phyloP scores from a whole-genome alignment of 2,888 invertebrate genomes.

The Reticulitermes lucifugus region DNA sequence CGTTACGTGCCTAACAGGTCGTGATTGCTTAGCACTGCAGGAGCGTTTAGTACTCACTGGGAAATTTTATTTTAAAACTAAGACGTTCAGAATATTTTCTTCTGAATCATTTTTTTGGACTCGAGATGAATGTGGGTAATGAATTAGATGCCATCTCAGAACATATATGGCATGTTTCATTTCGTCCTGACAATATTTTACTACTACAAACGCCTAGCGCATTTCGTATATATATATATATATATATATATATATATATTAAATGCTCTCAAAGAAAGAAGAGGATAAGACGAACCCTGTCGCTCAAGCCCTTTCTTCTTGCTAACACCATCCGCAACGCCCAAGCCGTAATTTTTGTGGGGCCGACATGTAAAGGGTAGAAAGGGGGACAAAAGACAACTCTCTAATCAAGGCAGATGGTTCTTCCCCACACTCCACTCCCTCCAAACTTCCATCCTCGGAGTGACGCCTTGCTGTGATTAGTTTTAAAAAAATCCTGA shows the following conservation, averaged over 20 bases:
- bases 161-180: slow-evolving; percentile 33
- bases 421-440: slow-evolving; percentile 27
- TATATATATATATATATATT: slow-evolving; percentile 6
- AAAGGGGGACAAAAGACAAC: slow-evolving; percentile 51
- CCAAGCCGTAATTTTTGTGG: slow-evolving; percentile 53
- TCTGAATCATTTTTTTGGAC: not conserved
- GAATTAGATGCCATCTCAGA: slow-evolving; percentile 31
- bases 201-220: slow-evolving; percentile 23
- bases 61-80: not conserved
- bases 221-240: slow-evolving; percentile 11
- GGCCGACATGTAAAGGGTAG: slow-evolving; percentile 45
- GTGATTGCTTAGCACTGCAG: too few species aligned
- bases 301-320: slow-evolving; percentile 23
- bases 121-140: slow-evolving; percentile 16
- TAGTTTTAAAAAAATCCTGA: slow-evolving; percentile 53
- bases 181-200: slow-evolving; percentile 28
- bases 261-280: slow-evolving; percentile 18
- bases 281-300: slow-evolving; percentile 31
- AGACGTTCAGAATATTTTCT: slow-evolving; percentile 6
- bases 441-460: slow-evolving; percentile 30
- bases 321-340: slow-evolving; percentile 49
- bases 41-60: too few species aligned
- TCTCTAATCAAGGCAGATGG: slow-evolving; percentile 53
- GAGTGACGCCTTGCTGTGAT: slow-evolving; percentile 52
- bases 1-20: too few species aligned